These are phyloP conservation scores for Drosophila ironensis DNA, from an alignment of 1,140 invertebrate genomes.

Conservation along the genomic window DNA sequence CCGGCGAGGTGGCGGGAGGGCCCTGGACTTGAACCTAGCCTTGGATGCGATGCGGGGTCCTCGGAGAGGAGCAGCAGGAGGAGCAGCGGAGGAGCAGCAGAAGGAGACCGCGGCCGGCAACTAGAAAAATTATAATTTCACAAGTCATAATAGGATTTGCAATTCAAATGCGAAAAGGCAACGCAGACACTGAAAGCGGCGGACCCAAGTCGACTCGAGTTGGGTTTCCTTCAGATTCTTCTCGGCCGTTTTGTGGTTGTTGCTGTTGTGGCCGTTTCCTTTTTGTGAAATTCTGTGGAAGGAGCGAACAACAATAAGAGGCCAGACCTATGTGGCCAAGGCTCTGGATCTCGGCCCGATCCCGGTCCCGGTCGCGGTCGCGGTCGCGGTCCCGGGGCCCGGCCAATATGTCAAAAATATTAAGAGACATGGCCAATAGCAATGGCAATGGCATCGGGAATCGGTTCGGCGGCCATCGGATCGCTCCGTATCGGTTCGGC, in stretches of 20 bases:
- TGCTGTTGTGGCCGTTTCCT: constrained; percentile 31
- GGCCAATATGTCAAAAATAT: constrained; percentile 82
- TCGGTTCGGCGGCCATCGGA: constrained; percentile 8
- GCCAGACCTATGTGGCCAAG: constrained; percentile 27
- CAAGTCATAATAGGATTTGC: constrained; percentile 82
- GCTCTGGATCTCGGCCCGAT: too few species aligned
- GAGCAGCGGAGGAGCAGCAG: background rate
- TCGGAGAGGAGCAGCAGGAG: background rate
- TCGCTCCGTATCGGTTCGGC: too few species aligned
- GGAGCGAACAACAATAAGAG: constrained; percentile 51
- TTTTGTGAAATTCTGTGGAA: constrained; percentile 68
- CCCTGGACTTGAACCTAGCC: constrained; percentile 63
- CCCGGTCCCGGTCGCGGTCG: constrained; percentile 24
- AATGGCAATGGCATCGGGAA: constrained; percentile 29
- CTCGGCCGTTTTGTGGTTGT: background rate
- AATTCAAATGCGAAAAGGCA: constrained; percentile 76
- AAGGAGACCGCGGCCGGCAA: constrained; percentile 49
- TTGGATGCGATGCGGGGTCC: constrained; percentile 1
- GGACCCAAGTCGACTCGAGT: constrained; percentile 38
- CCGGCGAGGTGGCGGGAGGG: constrained; percentile 30
- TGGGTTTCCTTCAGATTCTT: constrained; percentile 35
- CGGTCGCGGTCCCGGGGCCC: constrained; percentile 19
- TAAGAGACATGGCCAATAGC: constrained; percentile 75
- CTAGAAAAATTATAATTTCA: constrained; percentile 81
- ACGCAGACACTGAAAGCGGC: constrained; percentile 52